A percentile compares a stretch with the other conserved stretches of the same genome.
phyloP scores from a whole-genome alignment of 2,797 vertebrate species.

The Ispidina lecontei region DNA sequence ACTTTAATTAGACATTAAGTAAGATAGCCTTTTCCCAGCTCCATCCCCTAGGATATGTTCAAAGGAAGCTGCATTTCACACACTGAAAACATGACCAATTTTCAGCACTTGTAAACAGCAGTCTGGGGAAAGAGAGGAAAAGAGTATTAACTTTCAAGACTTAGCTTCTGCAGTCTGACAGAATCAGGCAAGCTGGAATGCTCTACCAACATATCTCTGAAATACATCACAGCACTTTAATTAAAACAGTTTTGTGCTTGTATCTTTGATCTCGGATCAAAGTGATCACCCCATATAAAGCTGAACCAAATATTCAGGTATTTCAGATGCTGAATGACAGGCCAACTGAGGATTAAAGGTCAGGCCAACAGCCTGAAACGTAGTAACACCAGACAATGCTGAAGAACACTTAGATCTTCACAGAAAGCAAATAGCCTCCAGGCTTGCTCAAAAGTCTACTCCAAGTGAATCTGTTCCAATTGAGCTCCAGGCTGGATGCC shows the following conservation, averaged over 20 bases:
- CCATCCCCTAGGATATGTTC: neutral
- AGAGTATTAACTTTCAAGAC: slow-evolving; percentile 8
- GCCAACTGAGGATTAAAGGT: slow-evolving; percentile 50
- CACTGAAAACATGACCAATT: neutral
- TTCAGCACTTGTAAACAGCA: slow-evolving; percentile 10
- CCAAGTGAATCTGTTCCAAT: neutral
- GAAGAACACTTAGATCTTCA: slow-evolving; percentile 31
- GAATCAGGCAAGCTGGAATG: slow-evolving; percentile 10
- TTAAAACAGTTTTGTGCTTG: slow-evolving; percentile 32
- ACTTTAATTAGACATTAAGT: slow-evolving; percentile 3
- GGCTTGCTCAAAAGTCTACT: slow-evolving; percentile 27
- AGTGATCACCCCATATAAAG: slow-evolving; percentile 24
- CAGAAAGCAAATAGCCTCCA: slow-evolving; percentile 29
- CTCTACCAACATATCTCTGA: neutral
- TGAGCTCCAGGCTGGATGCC: neutral
- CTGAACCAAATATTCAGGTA: slow-evolving; percentile 22
- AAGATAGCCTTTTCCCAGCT: neutral
- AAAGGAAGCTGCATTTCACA: slow-evolving; percentile 6
- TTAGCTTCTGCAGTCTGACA: neutral
- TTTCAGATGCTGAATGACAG: slow-evolving; percentile 37
- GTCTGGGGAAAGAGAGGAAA: neutral
- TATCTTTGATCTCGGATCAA: slow-evolving; percentile 45
- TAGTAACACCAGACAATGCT: slow-evolving; percentile 10
- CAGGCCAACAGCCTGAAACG: neutral
- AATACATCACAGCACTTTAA: slow-evolving; percentile 34